A percentile compares a stretch with the other conserved stretches of the same genome.
phyloP scores from a whole-genome alignment of 1,140 invertebrate species.

The Drosophila eugracilis region DNA sequence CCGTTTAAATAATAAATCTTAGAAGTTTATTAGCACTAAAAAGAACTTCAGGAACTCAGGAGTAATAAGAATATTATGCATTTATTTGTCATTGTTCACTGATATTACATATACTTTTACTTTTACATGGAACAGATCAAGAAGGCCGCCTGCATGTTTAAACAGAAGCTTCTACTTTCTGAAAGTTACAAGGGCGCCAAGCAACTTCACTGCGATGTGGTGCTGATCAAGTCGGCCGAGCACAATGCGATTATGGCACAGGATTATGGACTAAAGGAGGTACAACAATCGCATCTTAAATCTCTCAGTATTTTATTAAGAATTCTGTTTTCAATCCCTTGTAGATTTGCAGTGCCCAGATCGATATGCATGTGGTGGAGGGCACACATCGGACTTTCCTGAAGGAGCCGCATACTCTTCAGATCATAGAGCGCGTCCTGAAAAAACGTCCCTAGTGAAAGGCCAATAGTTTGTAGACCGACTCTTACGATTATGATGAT shows the following conservation, averaged over 20 bases:
- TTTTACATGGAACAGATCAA: conserved; percentile 88
- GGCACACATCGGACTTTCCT: conserved; percentile 94
- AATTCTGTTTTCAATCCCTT: not conserved
- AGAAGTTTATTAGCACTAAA: not conserved
- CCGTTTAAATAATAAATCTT: conserved; percentile 75
- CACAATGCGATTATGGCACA: conserved; percentile 90
- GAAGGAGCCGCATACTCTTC: conserved; percentile 87
- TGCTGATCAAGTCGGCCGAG: conserved; percentile 92
- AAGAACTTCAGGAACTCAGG: too few species aligned
- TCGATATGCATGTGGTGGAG: conserved; percentile 88
- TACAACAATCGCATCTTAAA: conserved; percentile 63
- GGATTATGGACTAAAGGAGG: conserved; percentile 91
- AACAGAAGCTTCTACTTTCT: conserved; percentile 90
- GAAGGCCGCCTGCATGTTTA: conserved; percentile 90
- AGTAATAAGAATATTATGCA: too few species aligned
- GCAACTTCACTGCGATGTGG: conserved; percentile 89
- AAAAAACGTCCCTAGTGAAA: conserved; percentile 50
- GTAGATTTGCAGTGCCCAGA: conserved; percentile 89
- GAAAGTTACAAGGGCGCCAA: conserved; percentile 90
- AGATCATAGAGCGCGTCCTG: conserved; percentile 85
- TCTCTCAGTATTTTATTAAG: not conserved
- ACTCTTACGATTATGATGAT: conserved; percentile 10
- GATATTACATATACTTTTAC: not conserved
- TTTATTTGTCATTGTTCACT: too few species aligned
- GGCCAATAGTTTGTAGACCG: conserved; percentile 13